Percentiles rank a stretch among this genome's conserved stretches.
These are phyloP conservation scores for Hyperopisus bebe DNA, from an alignment of 2,113 vertebrate species.

Conservation along the genomic window DNA sequence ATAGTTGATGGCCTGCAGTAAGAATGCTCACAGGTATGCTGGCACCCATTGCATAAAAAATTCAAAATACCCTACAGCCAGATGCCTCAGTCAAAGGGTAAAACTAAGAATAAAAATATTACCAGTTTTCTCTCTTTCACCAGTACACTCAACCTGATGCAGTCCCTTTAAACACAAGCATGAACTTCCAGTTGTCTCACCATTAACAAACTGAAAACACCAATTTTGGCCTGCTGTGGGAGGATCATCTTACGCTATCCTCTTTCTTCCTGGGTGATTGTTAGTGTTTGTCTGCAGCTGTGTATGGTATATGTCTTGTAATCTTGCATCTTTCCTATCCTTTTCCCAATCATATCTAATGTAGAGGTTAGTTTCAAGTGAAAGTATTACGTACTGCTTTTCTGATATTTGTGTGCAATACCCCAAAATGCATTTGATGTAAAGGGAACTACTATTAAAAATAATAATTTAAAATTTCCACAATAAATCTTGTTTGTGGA, in stretches of 20 bases:
- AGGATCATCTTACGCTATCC: slow-evolving; percentile 66
- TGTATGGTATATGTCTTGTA: slow-evolving; percentile 95
- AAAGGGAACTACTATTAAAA: slow-evolving; percentile 72
- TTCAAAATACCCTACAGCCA: not conserved
- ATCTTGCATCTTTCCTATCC: slow-evolving; percentile 80
- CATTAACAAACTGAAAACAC: slow-evolving; percentile 17
- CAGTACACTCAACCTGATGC: slow-evolving; percentile 51
- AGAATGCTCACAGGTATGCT: not conserved
- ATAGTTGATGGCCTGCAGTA: not conserved
- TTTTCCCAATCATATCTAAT: slow-evolving; percentile 84
- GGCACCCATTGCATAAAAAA: not conserved
- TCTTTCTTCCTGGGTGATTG: slow-evolving; percentile 78
- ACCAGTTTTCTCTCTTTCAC: not conserved
- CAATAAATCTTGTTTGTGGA: slow-evolving; percentile 85
- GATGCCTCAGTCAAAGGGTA: not conserved
- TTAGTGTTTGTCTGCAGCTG: slow-evolving; percentile 89
- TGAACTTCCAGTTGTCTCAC: slow-evolving; percentile 51
- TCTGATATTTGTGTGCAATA: slow-evolving; percentile 98
- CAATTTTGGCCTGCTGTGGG: slow-evolving; percentile 53
- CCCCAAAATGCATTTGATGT: slow-evolving; percentile 84
- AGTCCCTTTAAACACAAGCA: slow-evolving; percentile 54
- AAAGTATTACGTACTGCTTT: slow-evolving; percentile 95
- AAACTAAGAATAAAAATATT: not conserved
- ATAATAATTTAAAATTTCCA: slow-evolving; percentile 64
- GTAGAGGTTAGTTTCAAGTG: slow-evolving; percentile 91